Percentiles rank a stretch among this genome's conserved stretches.
Conservation (phyloP, 2,888 invertebrate genomes). For the Epirrhoe tristata region DNA sequence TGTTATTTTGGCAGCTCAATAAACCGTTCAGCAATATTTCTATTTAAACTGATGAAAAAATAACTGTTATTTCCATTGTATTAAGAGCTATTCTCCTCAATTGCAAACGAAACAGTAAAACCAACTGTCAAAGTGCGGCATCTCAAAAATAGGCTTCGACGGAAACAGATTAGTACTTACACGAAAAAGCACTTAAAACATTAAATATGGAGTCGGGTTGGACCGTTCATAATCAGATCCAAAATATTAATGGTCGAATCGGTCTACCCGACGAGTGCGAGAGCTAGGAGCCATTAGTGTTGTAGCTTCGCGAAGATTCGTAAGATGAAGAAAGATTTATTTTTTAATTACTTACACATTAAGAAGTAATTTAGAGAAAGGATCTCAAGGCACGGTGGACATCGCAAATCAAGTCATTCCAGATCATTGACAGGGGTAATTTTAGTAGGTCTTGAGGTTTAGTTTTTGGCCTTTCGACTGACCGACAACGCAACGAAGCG, state of each 20-base stretch:
- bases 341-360: too few relatives aligned
- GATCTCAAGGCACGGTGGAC: too few relatives aligned
- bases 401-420: too few relatives aligned
- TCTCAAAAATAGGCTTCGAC: slow-evolving; percentile 20
- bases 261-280: neutral
- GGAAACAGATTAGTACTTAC: slow-evolving; percentile 53
- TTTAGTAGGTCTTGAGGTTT: too few relatives aligned
- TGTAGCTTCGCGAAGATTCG: neutral
- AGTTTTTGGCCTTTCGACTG: too few relatives aligned
- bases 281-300: slow-evolving; percentile 5
- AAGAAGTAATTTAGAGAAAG: too few relatives aligned
- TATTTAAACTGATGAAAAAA: neutral
- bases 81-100: too few relatives aligned
- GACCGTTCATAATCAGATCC: slow-evolving; percentile 57
- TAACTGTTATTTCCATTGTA: neutral
- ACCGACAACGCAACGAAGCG: too few relatives aligned
- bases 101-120: slow-evolving; percentile 12
- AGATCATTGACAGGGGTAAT: too few relatives aligned
- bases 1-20: too few relatives aligned
- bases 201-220: slow-evolving; percentile 70
- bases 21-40: too few relatives aligned
- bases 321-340: too few relatives aligned
- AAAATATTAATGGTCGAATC: slow-evolving; percentile 57
- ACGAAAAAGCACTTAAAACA: slow-evolving; percentile 76
- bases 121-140: slow-evolving; percentile 9